Evolutionary conservation across 2,888 invertebrate genomes (phyloP), one percentile per base, ranked within the genome.

Genomic region (Psococerastis gibbosa): DNA sequence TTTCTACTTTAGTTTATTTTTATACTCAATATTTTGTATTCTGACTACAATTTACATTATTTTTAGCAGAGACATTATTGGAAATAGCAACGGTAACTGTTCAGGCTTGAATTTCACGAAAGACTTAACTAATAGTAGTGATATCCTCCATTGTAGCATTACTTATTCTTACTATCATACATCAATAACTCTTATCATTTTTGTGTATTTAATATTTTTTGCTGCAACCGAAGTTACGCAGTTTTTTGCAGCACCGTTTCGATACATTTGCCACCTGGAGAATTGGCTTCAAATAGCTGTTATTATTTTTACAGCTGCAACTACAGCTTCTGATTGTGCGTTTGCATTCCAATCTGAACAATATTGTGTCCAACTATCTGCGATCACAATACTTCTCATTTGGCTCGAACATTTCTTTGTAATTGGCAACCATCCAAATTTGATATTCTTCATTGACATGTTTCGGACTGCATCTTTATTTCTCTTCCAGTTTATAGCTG

Each of bases 371-470:
- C 8, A 27, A 6, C 6, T 27, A 27, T 75, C 79, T 1, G 78
- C 84, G 0, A 60, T 80, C 17, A 75, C 78, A 1, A 78, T 84
- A 49, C 60, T 87, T 22, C 57, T 84, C 38, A 77, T 81, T 2
- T 78, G 84, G 35, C 70, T 78, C 50, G 83, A 84, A 58, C 60
- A 85, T 42, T 75, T 85, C 5, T 61, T 84, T 23, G 65, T 85
- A 2, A 75, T 85, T 32, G 83, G 85, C 1, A 79, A 82, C 48
- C 75, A 82, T 57, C 85, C 85, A 0, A 69, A 71, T 5, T 65
- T 84, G 50, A 81, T 84, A 2, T 84, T 81, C 8, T 76, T 82
- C 52, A 80, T 87, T 52, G 78, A 82, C 16, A 87, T 87, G 81
- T 64, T 87, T 48, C 75, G 73, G 53, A 82, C 79, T 0, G 87